Conservation (phyloP, 2,113 vertebrate genomes). For the Candoia aspera region DNA sequence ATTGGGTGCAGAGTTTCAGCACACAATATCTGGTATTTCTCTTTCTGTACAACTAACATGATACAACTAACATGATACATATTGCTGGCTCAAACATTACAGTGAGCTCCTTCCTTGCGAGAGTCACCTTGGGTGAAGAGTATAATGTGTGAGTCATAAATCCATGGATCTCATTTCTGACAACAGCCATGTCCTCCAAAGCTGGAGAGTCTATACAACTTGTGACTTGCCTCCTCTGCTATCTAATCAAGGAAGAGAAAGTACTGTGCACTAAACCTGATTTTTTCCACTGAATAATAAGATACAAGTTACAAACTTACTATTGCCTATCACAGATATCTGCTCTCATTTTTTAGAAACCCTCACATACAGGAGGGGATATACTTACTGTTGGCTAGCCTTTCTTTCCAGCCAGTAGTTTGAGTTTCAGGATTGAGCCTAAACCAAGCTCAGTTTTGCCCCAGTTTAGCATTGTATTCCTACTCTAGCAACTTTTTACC, state of each 20-base stretch:
- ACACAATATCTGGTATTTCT: neutral
- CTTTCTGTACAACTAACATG: neutral
- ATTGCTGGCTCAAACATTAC: neutral
- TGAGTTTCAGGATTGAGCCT: neutral
- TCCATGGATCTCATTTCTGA: neutral
- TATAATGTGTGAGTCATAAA: conserved; percentile 3
- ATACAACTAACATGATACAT: neutral
- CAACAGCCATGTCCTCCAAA: neutral
- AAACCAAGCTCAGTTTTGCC: neutral
- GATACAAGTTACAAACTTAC: neutral
- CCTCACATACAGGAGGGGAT: conserved; percentile 4
- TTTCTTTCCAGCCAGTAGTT: neutral
- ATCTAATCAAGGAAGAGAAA: neutral
- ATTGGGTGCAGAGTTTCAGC: neutral
- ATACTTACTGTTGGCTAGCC: conserved; percentile 11
- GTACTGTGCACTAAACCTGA: neutral
- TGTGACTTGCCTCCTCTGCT: neutral
- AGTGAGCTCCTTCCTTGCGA: neutral
- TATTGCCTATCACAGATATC: neutral
- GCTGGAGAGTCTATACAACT: too few species aligned
- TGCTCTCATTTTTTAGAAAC: conserved; percentile 15
- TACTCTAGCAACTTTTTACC: neutral
- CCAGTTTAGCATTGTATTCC: neutral
- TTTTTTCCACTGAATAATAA: conserved; percentile 25
- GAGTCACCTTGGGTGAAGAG: neutral